Percentiles rank a stretch among this genome's conserved stretches.
Conservation (phyloP, 2,797 vertebrate genomes). For the Pangasius krempfi region DNA sequence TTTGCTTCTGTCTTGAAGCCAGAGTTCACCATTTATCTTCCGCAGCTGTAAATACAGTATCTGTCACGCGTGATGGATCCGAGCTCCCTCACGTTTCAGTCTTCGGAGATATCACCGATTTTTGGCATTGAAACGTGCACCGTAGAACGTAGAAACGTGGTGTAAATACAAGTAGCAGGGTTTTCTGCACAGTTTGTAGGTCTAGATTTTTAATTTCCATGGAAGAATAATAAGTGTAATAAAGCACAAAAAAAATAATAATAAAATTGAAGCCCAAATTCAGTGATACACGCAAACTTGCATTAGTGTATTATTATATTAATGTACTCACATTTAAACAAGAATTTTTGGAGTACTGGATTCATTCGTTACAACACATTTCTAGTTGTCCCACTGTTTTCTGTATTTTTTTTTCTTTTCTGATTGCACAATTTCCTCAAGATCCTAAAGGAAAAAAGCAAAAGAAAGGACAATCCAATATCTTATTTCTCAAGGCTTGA, state of each 20-base stretch:
- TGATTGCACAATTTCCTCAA: neutral
- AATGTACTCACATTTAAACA: neutral
- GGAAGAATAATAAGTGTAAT: neutral
- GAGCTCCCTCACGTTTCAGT: neutral
- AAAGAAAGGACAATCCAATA: conserved; percentile 11
- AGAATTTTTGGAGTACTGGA: neutral
- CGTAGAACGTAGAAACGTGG: neutral
- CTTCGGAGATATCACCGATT: neutral
- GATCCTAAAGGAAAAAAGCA: neutral
- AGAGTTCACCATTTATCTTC: neutral
- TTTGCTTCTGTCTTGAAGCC: neutral
- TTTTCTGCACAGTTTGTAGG: neutral
- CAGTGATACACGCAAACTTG: too few relatives aligned
- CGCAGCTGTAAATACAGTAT: conserved; percentile 17
- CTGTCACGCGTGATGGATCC: conserved; percentile 17
- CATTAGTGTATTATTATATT: neutral
- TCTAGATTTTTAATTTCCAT: neutral
- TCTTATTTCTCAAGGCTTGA: conserved; percentile 1
- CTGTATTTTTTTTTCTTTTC: neutral
- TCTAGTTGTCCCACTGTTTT: too few relatives aligned
- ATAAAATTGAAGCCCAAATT: neutral
- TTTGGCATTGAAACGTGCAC: too few relatives aligned
- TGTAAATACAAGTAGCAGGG: neutral
- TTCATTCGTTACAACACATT: neutral
- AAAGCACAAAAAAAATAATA: neutral